These are phyloP conservation scores for Thalassarche chlororhynchos DNA, from an alignment of 2,113 vertebrate genomes.

Conservation along the genomic window DNA sequence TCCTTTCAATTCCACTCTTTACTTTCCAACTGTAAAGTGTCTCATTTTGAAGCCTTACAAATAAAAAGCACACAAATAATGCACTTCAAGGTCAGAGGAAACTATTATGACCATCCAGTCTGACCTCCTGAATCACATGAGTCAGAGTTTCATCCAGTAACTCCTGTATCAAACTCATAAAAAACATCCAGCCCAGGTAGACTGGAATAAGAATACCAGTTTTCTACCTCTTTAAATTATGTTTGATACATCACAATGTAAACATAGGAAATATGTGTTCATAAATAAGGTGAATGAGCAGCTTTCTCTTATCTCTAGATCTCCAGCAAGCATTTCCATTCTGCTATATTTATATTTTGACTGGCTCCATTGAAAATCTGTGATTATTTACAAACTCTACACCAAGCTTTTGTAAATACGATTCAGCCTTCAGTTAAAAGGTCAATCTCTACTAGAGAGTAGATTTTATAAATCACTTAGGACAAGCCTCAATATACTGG, in stretches of 20 bases:
- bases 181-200: not conserved
- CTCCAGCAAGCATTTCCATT: not conserved
- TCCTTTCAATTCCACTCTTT: not conserved
- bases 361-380: not conserved
- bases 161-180: not conserved
- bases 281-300: not conserved
- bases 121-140: not conserved
- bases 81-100: not conserved
- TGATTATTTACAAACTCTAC: not conserved
- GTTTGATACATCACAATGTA: not conserved
- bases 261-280: accelerated
- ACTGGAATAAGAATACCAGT: accelerated
- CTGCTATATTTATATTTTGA: not conserved
- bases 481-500: not conserved
- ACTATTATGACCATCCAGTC: not conserved
- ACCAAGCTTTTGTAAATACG: not conserved
- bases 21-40: not conserved
- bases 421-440: not conserved
- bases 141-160: not conserved
- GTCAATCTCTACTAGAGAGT: not conserved
- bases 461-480: not conserved
- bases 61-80: not conserved
- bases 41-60: not conserved
- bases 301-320: not conserved
- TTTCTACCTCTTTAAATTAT: not conserved